These are phyloP conservation scores for Nephrotoma appendiculata DNA, from an alignment of 2,888 invertebrate species.

Conservation along the genomic window DNA sequence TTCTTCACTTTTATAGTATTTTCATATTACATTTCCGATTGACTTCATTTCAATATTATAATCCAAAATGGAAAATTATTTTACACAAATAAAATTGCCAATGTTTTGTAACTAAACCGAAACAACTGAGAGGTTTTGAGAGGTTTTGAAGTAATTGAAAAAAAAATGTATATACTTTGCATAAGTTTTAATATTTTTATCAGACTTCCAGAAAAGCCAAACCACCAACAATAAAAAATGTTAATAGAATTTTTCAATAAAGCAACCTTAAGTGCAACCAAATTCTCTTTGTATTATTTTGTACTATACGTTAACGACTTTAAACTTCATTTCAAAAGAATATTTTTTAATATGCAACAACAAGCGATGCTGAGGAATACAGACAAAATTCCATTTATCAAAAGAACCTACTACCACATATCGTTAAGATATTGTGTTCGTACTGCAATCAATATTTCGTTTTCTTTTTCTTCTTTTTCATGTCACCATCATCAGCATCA, in stretches of 20 bases:
- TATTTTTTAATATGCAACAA: background rate
- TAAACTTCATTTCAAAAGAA: background rate
- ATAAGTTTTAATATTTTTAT: background rate
- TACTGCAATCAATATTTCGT: background rate
- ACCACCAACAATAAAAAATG: background rate
- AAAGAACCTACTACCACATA: background rate
- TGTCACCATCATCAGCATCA: background rate
- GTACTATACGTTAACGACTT: background rate
- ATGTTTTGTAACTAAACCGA: too few relatives aligned
- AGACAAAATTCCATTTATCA: background rate
- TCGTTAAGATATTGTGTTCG: background rate
- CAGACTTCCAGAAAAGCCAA: background rate
- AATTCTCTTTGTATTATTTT: background rate
- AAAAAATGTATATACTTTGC: too few relatives aligned
- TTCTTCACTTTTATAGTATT: too few relatives aligned
- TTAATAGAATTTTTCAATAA: background rate
- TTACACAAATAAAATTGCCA: too few relatives aligned
- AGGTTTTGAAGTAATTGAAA: too few relatives aligned
- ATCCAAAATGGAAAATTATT: too few relatives aligned
- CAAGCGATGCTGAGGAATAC: background rate
- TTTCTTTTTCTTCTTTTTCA: background rate
- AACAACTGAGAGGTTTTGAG: too few relatives aligned
- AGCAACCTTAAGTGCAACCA: background rate
- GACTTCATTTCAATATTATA: too few relatives aligned
- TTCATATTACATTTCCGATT: too few relatives aligned